Evolutionary conservation across 2,113 vertebrate species (phyloP).

Genomic region (Orcinus orca): DNA sequence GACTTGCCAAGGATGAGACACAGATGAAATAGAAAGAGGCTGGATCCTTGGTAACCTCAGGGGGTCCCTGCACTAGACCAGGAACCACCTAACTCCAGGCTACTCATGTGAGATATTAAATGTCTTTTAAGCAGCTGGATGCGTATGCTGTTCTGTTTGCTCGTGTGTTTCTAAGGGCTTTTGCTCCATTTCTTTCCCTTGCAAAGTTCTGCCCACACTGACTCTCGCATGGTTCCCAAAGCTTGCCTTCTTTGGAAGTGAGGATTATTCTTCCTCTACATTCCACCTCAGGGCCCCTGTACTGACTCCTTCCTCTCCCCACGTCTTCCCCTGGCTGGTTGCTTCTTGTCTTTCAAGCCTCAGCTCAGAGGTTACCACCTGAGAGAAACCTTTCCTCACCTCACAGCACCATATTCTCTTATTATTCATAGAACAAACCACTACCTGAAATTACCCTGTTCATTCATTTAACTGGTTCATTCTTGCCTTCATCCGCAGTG

Average conservation of each 20-base stretch:
- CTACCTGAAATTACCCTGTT: background rate
- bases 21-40: background rate
- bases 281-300: background rate
- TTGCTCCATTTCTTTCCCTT: background rate
- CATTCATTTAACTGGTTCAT: background rate
- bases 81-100: background rate
- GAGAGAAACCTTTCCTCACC: background rate
- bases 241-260: background rate
- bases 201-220: background rate
- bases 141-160: background rate
- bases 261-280: background rate
- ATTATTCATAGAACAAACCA: background rate
- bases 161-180: background rate
- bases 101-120: background rate
- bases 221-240: background rate
- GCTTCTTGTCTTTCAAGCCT: background rate
- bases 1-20: background rate
- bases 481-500: background rate
- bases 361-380: background rate
- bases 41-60: background rate
- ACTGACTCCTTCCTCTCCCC: background rate
- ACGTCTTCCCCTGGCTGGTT: background rate
- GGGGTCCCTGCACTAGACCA: background rate
- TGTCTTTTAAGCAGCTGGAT: background rate
- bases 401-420: background rate